A percentile compares a stretch with the other conserved stretches of the same genome.
phyloP scores from a whole-genome alignment of 2,888 invertebrate species.

The Tetragnatha montana region DNA sequence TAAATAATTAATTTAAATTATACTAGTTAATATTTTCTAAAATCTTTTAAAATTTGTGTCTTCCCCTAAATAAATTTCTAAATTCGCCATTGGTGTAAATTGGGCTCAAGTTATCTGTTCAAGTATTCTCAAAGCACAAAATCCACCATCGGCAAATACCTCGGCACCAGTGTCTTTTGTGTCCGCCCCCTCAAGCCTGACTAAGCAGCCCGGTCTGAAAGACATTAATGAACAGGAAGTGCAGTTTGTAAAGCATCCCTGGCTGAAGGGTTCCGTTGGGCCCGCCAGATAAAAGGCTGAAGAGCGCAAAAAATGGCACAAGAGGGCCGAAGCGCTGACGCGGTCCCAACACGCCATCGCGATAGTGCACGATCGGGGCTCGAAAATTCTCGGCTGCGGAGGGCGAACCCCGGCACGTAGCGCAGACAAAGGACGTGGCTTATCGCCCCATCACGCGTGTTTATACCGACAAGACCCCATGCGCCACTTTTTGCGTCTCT shows the following conservation, averaged over 20 bases:
- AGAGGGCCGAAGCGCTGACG: conserved; percentile 47
- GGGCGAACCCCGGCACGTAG: neutral
- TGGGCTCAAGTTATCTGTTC: too few species aligned
- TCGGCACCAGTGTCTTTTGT: neutral
- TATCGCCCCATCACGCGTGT: neutral
- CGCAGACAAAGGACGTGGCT: neutral
- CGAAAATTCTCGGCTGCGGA: conserved; percentile 4
- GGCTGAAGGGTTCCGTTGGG: neutral
- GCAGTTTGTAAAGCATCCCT: neutral
- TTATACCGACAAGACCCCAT: too few species aligned
- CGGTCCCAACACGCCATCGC: conserved; percentile 45
- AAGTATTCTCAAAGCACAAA: too few species aligned
- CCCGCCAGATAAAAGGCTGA: neutral
- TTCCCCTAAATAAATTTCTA: too few species aligned
- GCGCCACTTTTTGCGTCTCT: too few species aligned
- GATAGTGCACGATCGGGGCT: conserved; percentile 55
- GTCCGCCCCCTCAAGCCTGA: neutral
- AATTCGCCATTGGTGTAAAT: too few species aligned
- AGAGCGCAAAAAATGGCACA: neutral
- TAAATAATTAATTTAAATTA: too few species aligned
- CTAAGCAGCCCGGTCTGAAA: neutral
- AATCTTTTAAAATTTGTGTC: too few species aligned
- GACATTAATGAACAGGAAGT: neutral
- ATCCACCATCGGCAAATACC: neutral
- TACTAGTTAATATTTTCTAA: too few species aligned